Percentiles rank a stretch among this genome's conserved stretches.
These are phyloP conservation scores for Brenthis ino DNA, from an alignment of 2,888 invertebrate genomes.

Conservation along the genomic window DNA sequence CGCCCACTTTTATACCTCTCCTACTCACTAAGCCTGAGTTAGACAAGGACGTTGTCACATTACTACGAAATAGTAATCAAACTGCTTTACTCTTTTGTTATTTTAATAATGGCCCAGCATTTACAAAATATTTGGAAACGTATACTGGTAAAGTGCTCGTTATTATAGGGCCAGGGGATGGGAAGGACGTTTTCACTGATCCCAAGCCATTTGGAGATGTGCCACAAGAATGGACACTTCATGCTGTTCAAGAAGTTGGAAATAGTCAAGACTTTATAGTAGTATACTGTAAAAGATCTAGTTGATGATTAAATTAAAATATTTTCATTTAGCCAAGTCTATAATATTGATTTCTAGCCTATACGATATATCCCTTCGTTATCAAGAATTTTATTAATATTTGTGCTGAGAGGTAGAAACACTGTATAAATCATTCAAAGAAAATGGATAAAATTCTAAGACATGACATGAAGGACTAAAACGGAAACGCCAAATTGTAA, in stretches of 20 bases:
- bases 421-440: too few species aligned
- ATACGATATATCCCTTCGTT: too few species aligned
- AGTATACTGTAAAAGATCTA: constrained; percentile 67
- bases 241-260: constrained; percentile 82
- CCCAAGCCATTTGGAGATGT: constrained; percentile 85
- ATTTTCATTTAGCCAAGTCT: too few species aligned
- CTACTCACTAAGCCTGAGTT: constrained; percentile 74
- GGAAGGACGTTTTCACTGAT: constrained; percentile 85
- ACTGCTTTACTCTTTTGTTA: constrained; percentile 90
- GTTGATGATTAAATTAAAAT: neutral
- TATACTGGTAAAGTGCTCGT: constrained; percentile 86
- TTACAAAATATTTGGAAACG: constrained; percentile 84
- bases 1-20: constrained; percentile 86
- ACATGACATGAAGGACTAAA: too few species aligned
- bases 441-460: too few species aligned
- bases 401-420: too few species aligned
- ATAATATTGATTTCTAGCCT: too few species aligned
- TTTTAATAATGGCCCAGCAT: constrained; percentile 88
- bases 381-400: too few species aligned
- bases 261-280: constrained; percentile 85
- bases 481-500: neutral
- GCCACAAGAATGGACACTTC: constrained; percentile 82
- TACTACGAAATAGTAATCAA: constrained; percentile 58
- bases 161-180: constrained; percentile 87
- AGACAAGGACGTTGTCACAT: constrained; percentile 58